Percentiles rank a stretch among this genome's conserved stretches.
Evolutionary conservation across 1,140 invertebrate genomes (phyloP).

Genomic region (Anadara kagoshimensis): DNA sequence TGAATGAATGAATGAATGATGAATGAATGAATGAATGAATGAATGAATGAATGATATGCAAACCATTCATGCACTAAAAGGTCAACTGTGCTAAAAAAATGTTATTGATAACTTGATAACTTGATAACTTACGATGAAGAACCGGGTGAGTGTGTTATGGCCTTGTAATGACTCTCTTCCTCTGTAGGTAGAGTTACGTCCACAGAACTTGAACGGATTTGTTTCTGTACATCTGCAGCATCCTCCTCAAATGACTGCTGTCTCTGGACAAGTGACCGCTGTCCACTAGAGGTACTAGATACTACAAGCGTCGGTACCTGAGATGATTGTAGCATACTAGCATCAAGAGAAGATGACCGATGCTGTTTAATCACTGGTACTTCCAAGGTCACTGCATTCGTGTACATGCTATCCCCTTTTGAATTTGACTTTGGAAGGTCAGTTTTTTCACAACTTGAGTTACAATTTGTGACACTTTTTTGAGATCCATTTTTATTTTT

Average conservation of each 20-base stretch:
- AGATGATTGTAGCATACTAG: constrained; percentile 48
- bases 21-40: no score
- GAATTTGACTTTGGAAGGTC: no score
- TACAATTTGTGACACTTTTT: not conserved
- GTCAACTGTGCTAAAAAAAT: no score
- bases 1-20: no score
- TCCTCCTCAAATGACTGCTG: constrained; percentile 54
- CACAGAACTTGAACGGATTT: constrained; percentile 86
- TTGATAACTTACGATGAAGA: constrained; percentile 19
- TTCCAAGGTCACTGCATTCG: constrained; percentile 62
- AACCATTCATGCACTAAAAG: no score
- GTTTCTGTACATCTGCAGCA: constrained; percentile 48
- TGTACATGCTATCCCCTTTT: constrained; percentile 20
- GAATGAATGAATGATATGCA: no score
- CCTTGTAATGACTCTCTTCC: constrained; percentile 87
- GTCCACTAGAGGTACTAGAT: constrained; percentile 10
- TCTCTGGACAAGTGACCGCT: constrained; percentile 36
- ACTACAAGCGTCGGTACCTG: constrained; percentile 13
- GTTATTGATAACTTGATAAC: no score
- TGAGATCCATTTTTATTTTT: not conserved
- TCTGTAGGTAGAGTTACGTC: constrained; percentile 93
- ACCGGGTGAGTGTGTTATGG: constrained; percentile 67
- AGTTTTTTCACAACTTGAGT: no score
- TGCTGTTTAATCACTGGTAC: constrained; percentile 66
- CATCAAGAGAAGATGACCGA: constrained; percentile 68